Conservation (phyloP, 2,888 invertebrate species). For the Chymomyza fuscimana region DNA sequence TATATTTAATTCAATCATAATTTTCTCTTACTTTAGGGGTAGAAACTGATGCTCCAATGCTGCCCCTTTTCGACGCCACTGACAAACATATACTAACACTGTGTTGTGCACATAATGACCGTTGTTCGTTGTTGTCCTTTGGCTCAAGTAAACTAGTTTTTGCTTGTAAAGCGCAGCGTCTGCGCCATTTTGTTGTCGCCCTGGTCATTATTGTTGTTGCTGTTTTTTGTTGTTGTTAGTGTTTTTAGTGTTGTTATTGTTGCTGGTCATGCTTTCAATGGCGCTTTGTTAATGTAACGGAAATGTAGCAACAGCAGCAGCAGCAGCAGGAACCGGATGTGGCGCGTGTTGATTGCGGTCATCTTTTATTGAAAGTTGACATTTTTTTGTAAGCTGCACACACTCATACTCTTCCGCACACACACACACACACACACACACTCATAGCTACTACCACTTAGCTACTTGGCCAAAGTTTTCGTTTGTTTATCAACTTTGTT, state of each 20-base stretch:
- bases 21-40: too few species aligned
- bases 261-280: conserved; percentile 56
- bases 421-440: too few species aligned
- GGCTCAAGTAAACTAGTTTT: conserved; percentile 51
- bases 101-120: conserved; percentile 13
- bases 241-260: conserved; percentile 22
- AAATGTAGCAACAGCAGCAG: conserved; percentile 55
- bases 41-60: neutral
- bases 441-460: neutral
- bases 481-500: conserved; percentile 2
- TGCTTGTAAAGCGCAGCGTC: conserved; percentile 61
- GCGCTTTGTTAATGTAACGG: conserved; percentile 70
- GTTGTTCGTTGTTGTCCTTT: conserved; percentile 33
- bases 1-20: too few species aligned
- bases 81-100: too few species aligned
- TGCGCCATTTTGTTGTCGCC: conserved; percentile 47
- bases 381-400: conserved; percentile 3
- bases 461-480: conserved; percentile 3
- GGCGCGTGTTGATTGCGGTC: conserved; percentile 59
- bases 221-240: neutral
- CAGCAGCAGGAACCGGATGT: conserved; percentile 43
- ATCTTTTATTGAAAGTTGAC: conserved; percentile 45
- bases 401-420: too few species aligned
- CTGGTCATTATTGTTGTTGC: conserved; percentile 29
- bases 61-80: neutral